Base-by-base conservation (phyloP, 2,888 invertebrate genomes). In the Agriopis marginaria region DNA sequence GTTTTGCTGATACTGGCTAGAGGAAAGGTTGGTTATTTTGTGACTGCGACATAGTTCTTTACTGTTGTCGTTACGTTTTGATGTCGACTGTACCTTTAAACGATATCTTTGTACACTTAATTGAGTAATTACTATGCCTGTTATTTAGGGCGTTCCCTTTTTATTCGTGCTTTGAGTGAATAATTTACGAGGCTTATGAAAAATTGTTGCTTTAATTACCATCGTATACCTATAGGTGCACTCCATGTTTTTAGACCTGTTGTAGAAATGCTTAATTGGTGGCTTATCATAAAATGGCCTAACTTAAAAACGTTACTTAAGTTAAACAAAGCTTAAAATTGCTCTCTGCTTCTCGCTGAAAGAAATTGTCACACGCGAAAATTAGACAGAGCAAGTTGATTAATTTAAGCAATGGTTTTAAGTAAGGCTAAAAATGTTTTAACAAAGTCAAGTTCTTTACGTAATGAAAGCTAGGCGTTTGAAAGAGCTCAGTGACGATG, bases 61-160 rank as follows among this genome's bases (percentile, higher is more conserved):
- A 47, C 7, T 47, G 54, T 47, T 23, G 32, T n/a, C 3, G 9
- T 14, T 2, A 40, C 17, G 53, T 44, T 62, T 49, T 60, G 49
- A 9, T 39, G 49, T 60, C 32, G 49, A 47, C 32, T 63, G 56
- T 53, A 68, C 68, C 50, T 63, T 62, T 42, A 14, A 65, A 59
- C 54, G 65, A 64, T 73, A 72, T 73, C 72, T 71, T 66, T 71
- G 69, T 63, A 59, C 40, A 60, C 4, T 44, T 58, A 63, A 68
- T 67, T 60, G 60, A 42, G 70, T 67, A 68, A 73, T 75, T 73
- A 74, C 67, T 61, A 6, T 9, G 59, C 23, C 58, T 67, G 69
- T 75, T 70, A 71, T 72, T 76, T 73, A 67, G 65, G 71, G 65
- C 63, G 70, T 67, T 62, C 58, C 54, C 14, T 44, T 54, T 65